These are phyloP conservation scores for Dermolepida albohirtum DNA, from an alignment of 2,888 invertebrate species.

Conservation along the genomic window DNA sequence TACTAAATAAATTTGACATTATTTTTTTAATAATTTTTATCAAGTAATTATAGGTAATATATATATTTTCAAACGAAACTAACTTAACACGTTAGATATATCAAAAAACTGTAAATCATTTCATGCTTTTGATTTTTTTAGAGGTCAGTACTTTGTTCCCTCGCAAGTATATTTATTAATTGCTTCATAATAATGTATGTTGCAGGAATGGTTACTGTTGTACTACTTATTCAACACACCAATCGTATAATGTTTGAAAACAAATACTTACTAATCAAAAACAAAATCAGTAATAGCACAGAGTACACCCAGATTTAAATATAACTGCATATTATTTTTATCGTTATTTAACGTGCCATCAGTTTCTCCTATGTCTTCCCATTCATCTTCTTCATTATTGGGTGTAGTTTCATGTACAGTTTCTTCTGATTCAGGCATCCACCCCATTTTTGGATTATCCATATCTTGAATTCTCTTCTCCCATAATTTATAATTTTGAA, in stretches of 20 bases:
- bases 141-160: no score
- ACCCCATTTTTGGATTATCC: slow-evolving; percentile 56
- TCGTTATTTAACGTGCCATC: slow-evolving; percentile 9
- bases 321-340: slow-evolving; percentile 52
- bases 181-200: no score
- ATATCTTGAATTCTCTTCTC: slow-evolving; percentile 56
- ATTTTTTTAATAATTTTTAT: no score
- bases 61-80: no score
- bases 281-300: slow-evolving; percentile 61
- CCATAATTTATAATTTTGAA: slow-evolving; percentile 56
- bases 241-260: background rate
- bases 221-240: no score
- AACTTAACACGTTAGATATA: no score
- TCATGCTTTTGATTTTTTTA: no score
- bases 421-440: slow-evolving; percentile 48
- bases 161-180: no score
- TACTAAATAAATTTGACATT: no score
- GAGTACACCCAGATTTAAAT: slow-evolving; percentile 56
- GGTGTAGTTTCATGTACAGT: background rate
- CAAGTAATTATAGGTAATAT: no score
- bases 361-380: slow-evolving; percentile 42
- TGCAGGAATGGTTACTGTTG: no score
- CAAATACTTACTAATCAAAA: slow-evolving; percentile 49
- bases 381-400: slow-evolving; percentile 9
- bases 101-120: no score